Evolutionary conservation across 2,113 vertebrate genomes (phyloP), one percentile per base, ranked within the genome.

Genomic region (Rhagologus leucostigma): DNA sequence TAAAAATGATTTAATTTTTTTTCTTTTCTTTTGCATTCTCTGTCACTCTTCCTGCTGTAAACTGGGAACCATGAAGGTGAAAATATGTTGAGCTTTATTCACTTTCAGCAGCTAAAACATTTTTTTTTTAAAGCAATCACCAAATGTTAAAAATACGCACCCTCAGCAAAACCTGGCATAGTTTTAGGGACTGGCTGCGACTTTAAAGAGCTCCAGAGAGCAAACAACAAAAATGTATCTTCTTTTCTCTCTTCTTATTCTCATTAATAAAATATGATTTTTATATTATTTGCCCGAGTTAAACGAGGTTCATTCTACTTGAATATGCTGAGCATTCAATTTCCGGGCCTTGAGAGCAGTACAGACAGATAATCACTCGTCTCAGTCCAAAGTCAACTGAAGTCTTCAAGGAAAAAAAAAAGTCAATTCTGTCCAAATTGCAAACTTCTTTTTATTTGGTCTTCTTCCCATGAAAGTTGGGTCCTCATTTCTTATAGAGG

Each of bases 191-290:
- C 47, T 70, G 41, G 27, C 10, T 89, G 42, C 0, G 5, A 67
- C 39, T 87, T 46, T 70, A 39, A 78, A 87, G 57, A 74, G 50
- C 17, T 55, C 33, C 0, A 0, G 44, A 44, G 82, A 27, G 27
- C 27, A 53, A 95, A 82, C 13, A 67, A 46, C 41, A 83, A 44
- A 69, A 71, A 7, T 3, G 1, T 18, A 11, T 35, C 22, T 69
- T 53, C 53, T 64, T 67, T 64, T 22, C 55, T 37, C 29, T 23
- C 33, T 77, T 71, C 27, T 42, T 35, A n/a, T 44, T 71, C n/a
- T 7, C 82, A 74, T 71, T 67, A 89, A 77, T 84, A 89, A 92
- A 83, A 82, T 60, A 78, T 22, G 16, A 32, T n/a, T 75, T 81
- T 77, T 56, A 8, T 55, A n/a, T 52, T 93, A 32, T n/a, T 84